Evolutionary conservation across 2,888 invertebrate genomes (phyloP).

Genomic region (Acheta domesticus): DNA sequence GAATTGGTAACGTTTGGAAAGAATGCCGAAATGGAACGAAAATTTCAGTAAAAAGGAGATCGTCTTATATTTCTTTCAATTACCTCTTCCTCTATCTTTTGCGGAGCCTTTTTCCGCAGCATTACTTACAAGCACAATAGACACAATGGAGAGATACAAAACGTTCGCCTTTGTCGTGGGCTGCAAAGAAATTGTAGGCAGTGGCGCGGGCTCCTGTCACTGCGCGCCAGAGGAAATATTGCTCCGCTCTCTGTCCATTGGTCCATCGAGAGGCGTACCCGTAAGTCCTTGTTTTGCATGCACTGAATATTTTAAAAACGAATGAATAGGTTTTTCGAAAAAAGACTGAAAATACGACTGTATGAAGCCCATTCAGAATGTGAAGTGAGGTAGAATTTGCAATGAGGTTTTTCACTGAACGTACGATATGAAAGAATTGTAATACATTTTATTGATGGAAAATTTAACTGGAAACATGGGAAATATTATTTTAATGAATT

Average conservation of each 20-base stretch:
- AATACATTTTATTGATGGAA: no score
- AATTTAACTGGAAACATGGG: no score
- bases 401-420: no score
- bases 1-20: no score
- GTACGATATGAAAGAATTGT: no score
- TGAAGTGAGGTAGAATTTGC: not conserved
- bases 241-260: not conserved
- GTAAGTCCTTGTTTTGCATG: not conserved
- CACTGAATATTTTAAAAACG: not conserved
- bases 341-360: not conserved
- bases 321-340: constrained; percentile 4
- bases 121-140: not conserved
- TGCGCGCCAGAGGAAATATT: not conserved
- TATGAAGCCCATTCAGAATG: not conserved
- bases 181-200: not conserved
- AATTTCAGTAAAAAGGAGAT: no score
- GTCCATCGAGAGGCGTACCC: not conserved
- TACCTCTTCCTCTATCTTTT: no score
- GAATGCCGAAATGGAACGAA: no score
- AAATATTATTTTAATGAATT: no score
- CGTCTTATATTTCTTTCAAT: no score
- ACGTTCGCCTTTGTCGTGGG: not conserved
- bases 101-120: not conserved
- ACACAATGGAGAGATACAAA: not conserved
- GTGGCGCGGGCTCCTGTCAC: not conserved